Evolutionary conservation across 2,888 invertebrate genomes (phyloP).

Genomic region (Eupithecia vulgata): DNA sequence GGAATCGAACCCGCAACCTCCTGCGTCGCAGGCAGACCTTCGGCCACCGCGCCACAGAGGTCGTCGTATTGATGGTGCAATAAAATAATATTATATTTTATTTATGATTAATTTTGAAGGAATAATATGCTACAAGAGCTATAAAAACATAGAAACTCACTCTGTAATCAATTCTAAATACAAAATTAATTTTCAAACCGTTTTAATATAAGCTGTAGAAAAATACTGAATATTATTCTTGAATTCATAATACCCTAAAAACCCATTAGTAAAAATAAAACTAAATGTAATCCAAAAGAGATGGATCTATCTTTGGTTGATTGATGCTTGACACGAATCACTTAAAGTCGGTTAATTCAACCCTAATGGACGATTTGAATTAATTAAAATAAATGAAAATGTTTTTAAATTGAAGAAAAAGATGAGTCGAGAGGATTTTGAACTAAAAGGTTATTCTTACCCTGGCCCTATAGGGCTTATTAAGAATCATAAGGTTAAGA

Average conservation of each 20-base stretch:
- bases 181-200: neutral
- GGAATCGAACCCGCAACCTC: too few species aligned
- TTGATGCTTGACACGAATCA: conserved; percentile 20
- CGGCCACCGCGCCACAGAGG: too few species aligned
- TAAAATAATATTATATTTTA: too few species aligned
- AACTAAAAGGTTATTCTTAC: neutral
- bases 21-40: too few species aligned
- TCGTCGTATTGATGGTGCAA: too few species aligned
- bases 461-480: neutral
- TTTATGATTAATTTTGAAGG: too few species aligned
- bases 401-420: neutral
- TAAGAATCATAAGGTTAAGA: neutral
- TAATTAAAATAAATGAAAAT: neutral
- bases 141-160: neutral
- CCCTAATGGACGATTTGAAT: neutral
- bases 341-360: conserved; percentile 9
- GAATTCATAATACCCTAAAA: neutral
- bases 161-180: neutral
- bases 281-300: conserved; percentile 7
- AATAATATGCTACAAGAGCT: neutral
- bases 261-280: conserved; percentile 3
- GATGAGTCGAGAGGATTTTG: neutral
- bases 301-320: conserved; percentile 9
- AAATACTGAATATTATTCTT: neutral
- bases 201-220: neutral